Evolutionary conservation across 2,888 invertebrate species (phyloP), one percentile per base, ranked within the genome.

Genomic region (Pheosia gnoma): DNA sequence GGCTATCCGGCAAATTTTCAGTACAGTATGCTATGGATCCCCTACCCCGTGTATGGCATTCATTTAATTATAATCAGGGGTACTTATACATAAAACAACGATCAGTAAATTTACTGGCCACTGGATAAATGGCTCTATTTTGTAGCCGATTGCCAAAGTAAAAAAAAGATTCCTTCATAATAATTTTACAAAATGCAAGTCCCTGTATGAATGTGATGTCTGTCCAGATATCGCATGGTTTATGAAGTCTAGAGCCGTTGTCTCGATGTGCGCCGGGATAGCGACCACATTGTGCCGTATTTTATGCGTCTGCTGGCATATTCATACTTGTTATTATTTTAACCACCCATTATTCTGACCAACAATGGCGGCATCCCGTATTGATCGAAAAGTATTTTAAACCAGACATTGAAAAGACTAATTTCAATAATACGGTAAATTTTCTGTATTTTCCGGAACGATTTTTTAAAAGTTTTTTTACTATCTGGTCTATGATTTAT

Each of bases 181-280:
- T 11, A 37, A 37, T 10, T 51, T 53, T 11, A 37, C 53, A 37
- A 37, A 53, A 9, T 37, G 37, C 37, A 53, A 60, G 60, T 52
- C 37, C 57, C 57, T 60, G 66, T 66, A 67, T 69, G 60, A 67
- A 67, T 71, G 63, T 61, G 75, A 77, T 77, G 59, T 59, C 43
- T 57, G 58, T 51, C 49, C 25, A 67, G 78, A 78, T 78, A 78
- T 59, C 60, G 60, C 59, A 56, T 66, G 62, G 60, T 78, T 77
- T 78, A 78, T 74, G 69, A 63, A 61, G 67, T 73, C 70, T 71
- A 62, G 63, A 65, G 63, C 63, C 68, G 67, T 70, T 72, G 66
- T 66, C 59, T 54, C 55, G 77, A 76, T 72, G 59, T 66, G 60
- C 36, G 53, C 10, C 62, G 7, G 25, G 71, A 75, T 69, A 71